Conservation (phyloP, 2,888 invertebrate genomes). For the Drosophila suboccidentalis region DNA sequence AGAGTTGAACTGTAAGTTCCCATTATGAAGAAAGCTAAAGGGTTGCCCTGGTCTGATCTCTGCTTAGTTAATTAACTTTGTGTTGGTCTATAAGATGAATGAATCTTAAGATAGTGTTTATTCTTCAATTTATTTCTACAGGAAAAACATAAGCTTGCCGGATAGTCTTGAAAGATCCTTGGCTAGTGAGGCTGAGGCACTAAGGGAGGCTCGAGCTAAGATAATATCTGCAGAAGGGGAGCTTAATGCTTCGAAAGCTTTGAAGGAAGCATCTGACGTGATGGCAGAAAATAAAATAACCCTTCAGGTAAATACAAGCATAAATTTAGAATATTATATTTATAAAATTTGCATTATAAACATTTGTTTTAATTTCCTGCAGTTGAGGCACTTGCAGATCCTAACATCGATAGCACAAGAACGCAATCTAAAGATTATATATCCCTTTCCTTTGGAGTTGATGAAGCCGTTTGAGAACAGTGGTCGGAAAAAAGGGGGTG, state of each 20-base stretch:
- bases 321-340: not conserved
- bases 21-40: conserved; percentile 25
- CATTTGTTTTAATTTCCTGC: not conserved
- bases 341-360: not conserved
- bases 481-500: not conserved
- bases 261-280: conserved; percentile 80
- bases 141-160: conserved; percentile 77
- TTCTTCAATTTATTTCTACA: conserved; percentile 6
- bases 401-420: conserved; percentile 71
- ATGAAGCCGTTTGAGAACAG: conserved; percentile 45
- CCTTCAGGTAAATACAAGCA: conserved; percentile 62
- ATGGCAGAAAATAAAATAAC: conserved; percentile 75
- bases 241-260: conserved; percentile 64
- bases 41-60: too few relatives aligned
- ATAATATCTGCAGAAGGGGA: conserved; percentile 81
- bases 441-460: conserved; percentile 77
- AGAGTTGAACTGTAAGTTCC: conserved; percentile 93
- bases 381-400: conserved; percentile 78
- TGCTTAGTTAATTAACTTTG: not conserved
- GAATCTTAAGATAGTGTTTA: not conserved
- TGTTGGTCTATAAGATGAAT: not conserved
- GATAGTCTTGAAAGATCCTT: conserved; percentile 69
- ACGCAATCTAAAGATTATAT: conserved; percentile 65
- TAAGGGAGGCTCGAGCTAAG: conserved; percentile 79
- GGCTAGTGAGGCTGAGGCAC: conserved; percentile 81